A percentile compares a stretch with the other conserved stretches of the same genome.
Evolutionary conservation across 1,140 invertebrate species (phyloP).

Genomic region (Dendrolimus kikuchii): DNA sequence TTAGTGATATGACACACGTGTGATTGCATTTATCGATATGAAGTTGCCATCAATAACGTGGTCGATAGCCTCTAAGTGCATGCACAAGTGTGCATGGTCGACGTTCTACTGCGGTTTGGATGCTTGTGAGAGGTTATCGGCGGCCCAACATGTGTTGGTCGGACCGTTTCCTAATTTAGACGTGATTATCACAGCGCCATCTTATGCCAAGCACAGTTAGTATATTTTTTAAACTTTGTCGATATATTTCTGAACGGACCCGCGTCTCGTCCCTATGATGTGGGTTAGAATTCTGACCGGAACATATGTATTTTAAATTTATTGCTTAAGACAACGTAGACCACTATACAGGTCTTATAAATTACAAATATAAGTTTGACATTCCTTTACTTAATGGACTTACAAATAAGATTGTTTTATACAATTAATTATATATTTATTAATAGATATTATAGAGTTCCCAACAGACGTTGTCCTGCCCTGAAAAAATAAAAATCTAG

Average conservation of each 20-base stretch:
- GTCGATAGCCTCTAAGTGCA: slow-evolving; percentile 34
- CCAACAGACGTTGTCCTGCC: no score
- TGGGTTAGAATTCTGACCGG: no score
- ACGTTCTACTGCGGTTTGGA: slow-evolving; percentile 36
- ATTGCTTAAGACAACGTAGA: no score
- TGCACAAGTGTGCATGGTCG: slow-evolving; percentile 41
- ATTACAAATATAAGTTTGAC: no score
- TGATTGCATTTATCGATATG: slow-evolving; percentile 35
- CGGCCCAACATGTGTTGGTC: slow-evolving; percentile 32
- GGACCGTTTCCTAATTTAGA: slow-evolving; percentile 46
- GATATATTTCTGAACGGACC: neutral
- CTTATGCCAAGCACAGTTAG: slow-evolving; percentile 41
- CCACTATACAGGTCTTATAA: no score
- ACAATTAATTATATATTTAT: no score
- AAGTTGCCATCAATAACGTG: slow-evolving; percentile 34
- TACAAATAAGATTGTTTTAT: no score
- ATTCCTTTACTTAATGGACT: no score
- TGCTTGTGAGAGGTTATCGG: slow-evolving; percentile 37
- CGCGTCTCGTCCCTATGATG: no score
- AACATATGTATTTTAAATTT: no score
- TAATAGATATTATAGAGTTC: no score
- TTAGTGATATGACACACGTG: slow-evolving; percentile 25
- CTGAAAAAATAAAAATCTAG: no score
- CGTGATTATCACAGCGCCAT: slow-evolving; percentile 48
- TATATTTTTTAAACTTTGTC: slow-evolving; percentile 16